These are phyloP conservation scores for Pectinophora gossypiella DNA, from an alignment of 1,140 invertebrate species.

Conservation along the genomic window DNA sequence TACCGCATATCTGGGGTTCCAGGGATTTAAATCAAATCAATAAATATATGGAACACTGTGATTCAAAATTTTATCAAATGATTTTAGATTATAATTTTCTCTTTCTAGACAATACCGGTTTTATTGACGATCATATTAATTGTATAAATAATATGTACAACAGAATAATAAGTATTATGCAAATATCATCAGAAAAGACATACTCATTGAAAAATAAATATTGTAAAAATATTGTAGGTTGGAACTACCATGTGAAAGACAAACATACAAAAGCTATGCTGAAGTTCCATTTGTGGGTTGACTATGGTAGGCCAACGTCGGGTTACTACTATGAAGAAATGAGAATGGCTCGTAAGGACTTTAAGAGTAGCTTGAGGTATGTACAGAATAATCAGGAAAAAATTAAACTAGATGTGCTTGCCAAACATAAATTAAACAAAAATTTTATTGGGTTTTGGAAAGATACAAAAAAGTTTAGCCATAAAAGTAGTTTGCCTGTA, in stretches of 20 bases:
- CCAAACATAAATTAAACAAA: not conserved
- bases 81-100: not conserved
- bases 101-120: not conserved
- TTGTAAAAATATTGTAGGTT: not conserved
- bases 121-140: not conserved
- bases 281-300: not conserved
- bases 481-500: not conserved
- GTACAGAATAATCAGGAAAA: slow-evolving; percentile 2
- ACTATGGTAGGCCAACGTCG: not conserved
- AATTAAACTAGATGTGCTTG: slow-evolving; percentile 3
- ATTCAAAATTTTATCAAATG: not conserved
- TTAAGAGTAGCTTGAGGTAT: slow-evolving; percentile 1
- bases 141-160: not conserved
- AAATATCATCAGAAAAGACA: not conserved
- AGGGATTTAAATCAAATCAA: not conserved
- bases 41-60: not conserved
- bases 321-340: not conserved
- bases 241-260: slow-evolving; percentile 3
- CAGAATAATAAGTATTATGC: not conserved
- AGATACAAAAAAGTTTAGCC: not conserved
- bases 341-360: not conserved
- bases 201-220: not conserved
- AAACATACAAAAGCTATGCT: not conserved
- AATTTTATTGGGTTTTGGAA: not conserved
- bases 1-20: not conserved